These are phyloP conservation scores for Aphelinus atriplicis DNA, from an alignment of 1,140 invertebrate species.

Conservation along the genomic window DNA sequence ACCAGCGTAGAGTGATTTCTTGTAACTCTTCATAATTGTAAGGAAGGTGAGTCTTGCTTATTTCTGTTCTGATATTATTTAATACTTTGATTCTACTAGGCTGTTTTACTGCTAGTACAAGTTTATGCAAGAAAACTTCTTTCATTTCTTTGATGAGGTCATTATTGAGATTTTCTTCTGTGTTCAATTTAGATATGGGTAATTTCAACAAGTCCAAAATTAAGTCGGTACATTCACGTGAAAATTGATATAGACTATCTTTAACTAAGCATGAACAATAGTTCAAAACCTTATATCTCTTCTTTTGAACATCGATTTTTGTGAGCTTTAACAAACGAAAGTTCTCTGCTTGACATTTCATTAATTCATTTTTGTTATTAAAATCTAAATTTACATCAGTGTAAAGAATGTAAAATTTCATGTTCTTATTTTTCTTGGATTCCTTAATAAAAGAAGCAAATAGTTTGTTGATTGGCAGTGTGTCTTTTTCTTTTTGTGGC, in stretches of 20 bases:
- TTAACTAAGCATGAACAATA: conserved; percentile 41
- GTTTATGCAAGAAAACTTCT: conserved; percentile 43
- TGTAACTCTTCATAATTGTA: conserved; percentile 26
- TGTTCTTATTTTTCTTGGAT: background rate
- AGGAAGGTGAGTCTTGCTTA: conserved; percentile 22
- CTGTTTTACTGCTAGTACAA: conserved; percentile 43
- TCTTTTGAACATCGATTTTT: conserved; percentile 37
- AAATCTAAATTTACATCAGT: conserved; percentile 2
- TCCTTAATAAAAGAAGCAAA: conserved; percentile 15
- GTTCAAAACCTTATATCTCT: conserved; percentile 43
- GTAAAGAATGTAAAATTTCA: conserved; percentile 7
- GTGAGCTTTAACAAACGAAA: conserved; percentile 38
- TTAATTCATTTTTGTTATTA: conserved; percentile 8
- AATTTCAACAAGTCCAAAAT: conserved; percentile 11
- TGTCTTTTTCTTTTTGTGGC: background rate
- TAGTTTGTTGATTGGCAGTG: conserved; percentile 18
- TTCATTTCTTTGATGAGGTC: conserved; percentile 26
- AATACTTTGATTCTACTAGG: conserved; percentile 29
- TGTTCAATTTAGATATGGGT: background rate
- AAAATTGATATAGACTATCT: conserved; percentile 41
- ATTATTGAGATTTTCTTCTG: conserved; percentile 5
- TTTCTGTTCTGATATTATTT: conserved; percentile 11
- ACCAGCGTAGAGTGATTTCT: conserved; percentile 21
- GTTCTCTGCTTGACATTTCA: background rate
- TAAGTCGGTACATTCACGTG: conserved; percentile 27